Conservation (phyloP, 2,797 vertebrate genomes). For the Oceanodroma leucorhoa region DNA sequence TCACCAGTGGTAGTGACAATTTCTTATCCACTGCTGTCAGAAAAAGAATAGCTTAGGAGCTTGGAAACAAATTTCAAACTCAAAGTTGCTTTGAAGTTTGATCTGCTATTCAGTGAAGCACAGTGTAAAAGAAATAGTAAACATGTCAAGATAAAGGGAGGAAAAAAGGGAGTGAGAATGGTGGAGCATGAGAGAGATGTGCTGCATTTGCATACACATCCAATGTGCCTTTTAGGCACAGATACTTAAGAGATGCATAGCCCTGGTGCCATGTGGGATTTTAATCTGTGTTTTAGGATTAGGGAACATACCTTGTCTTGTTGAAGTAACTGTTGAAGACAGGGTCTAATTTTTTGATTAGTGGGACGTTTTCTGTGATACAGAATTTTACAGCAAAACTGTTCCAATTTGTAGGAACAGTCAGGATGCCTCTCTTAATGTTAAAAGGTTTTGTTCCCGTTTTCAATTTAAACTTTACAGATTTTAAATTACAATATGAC, state of each 20-base stretch:
- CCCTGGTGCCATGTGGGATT: neutral
- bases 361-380: fast-evolving
- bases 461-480: neutral
- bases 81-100: conserved; percentile 67
- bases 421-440: neutral
- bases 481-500: neutral
- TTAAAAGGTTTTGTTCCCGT: neutral
- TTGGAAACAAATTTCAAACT: conserved; percentile 57
- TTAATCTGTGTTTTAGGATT: neutral
- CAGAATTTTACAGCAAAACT: neutral
- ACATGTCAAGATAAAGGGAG: conserved; percentile 48
- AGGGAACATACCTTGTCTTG: neutral
- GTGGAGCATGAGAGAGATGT: neutral
- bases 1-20: conserved; percentile 51
- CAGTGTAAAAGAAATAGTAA: conserved; percentile 40
- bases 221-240: neutral
- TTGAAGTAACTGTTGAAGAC: neutral
- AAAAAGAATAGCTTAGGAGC: conserved; percentile 48
- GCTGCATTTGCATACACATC: neutral
- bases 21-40: conserved; percentile 56
- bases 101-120: conserved; percentile 46
- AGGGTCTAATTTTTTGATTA: neutral
- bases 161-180: neutral
- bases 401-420: neutral
- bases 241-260: neutral